Evolutionary conservation across 23 tunicate genomes (phyloP).

Genomic region (Diplosoma virens): DNA sequence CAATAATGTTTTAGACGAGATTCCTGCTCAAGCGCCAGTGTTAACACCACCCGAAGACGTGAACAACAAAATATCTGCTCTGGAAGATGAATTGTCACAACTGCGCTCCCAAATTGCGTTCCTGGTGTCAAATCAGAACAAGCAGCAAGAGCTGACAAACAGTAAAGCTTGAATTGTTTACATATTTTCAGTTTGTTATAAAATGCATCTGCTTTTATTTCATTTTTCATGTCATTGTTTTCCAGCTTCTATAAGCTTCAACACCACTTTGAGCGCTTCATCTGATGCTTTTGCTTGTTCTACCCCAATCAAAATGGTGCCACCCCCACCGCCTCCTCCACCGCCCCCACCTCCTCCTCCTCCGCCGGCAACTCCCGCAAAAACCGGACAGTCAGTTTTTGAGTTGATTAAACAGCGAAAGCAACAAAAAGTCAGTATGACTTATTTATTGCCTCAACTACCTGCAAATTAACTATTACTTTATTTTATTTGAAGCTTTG

Average conservation of each 20-base stretch:
- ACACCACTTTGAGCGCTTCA: slow-evolving; percentile 32
- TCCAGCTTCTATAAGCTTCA: slow-evolving; percentile 55
- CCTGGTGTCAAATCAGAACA: slow-evolving; percentile 71
- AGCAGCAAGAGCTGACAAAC: slow-evolving; percentile 34
- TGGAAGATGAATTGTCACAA: slow-evolving; percentile 83
- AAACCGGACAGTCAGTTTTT: slow-evolving; percentile 6
- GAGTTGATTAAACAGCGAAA: slow-evolving; percentile 67
- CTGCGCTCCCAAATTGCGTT: slow-evolving; percentile 84
- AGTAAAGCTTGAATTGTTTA: no score
- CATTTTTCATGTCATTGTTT: slow-evolving; percentile 5
- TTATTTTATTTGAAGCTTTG: no score
- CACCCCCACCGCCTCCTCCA: slow-evolving; percentile 23
- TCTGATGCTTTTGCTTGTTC: slow-evolving; percentile 38
- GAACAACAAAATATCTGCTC: slow-evolving; percentile 78
- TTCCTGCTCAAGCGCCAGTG: no score
- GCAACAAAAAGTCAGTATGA: slow-evolving; percentile 26
- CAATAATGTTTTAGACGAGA: no score
- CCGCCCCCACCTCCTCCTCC: slow-evolving; percentile 55
- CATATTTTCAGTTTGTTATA: no score
- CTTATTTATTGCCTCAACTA: no score
- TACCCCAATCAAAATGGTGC: slow-evolving; percentile 43
- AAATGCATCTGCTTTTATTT: no score
- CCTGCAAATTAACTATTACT: no score
- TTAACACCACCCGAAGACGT: slow-evolving; percentile 38
- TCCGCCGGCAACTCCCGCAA: slow-evolving; percentile 31